These are phyloP conservation scores for Hetaerina titia DNA, from an alignment of 2,888 invertebrate genomes.

Conservation along the genomic window DNA sequence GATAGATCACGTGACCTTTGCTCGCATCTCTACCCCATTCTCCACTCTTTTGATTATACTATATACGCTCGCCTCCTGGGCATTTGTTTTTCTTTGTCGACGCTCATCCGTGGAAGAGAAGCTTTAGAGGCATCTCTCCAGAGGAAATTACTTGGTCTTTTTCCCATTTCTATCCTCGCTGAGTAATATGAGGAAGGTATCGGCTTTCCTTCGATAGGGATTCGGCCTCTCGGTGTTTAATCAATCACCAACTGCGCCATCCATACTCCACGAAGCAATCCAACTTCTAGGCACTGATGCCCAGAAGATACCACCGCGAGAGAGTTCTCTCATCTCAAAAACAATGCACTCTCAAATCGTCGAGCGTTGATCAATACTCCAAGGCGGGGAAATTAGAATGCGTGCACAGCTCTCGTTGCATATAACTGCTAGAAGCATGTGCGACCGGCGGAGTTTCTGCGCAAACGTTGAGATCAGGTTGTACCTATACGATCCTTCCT, in stretches of 20 bases:
- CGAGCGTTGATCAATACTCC: background rate
- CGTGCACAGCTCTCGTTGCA: background rate
- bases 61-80: background rate
- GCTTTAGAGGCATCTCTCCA: background rate
- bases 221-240: background rate
- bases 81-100: background rate
- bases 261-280: background rate
- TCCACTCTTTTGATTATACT: background rate
- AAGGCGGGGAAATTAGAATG: background rate
- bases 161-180: background rate
- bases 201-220: slow-evolving; percentile 1
- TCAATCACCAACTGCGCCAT: background rate
- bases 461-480: background rate
- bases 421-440: background rate
- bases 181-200: background rate
- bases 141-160: background rate
- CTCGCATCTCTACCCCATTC: background rate
- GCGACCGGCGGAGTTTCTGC: background rate
- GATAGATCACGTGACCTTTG: background rate
- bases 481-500: background rate
- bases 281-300: background rate
- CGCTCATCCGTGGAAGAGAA: background rate
- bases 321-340: background rate
- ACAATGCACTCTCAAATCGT: background rate
- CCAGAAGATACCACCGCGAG: background rate